A percentile compares a stretch with the other conserved stretches of the same genome.
Evolutionary conservation across 92 coral and sea anemone genomes (phyloP).

Genomic region (Palythoa grandis): DNA sequence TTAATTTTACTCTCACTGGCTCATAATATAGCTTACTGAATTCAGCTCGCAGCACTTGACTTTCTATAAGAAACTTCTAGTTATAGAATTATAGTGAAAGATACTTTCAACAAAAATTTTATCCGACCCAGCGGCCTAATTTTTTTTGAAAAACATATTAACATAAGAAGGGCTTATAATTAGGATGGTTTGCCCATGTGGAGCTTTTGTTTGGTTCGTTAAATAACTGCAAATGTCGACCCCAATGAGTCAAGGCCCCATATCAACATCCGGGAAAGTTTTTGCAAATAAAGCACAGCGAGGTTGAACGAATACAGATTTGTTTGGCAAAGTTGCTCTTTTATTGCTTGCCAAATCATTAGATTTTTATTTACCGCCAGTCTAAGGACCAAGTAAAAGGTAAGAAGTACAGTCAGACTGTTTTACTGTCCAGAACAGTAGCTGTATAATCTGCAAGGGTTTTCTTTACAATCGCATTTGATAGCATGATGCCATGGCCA

Average conservation of each 20-base stretch:
- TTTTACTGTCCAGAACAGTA: background rate
- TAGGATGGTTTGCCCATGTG: background rate
- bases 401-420: background rate
- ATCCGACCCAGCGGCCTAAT: too few species aligned
- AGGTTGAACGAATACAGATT: background rate
- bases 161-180: too few species aligned
- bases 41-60: too few species aligned
- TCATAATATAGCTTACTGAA: too few species aligned
- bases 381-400: background rate
- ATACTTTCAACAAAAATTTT: too few species aligned
- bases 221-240: background rate
- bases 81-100: too few species aligned
- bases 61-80: too few species aligned
- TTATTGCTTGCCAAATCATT: background rate
- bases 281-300: background rate
- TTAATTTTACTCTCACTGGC: too few species aligned
- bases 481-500: background rate
- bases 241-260: background rate
- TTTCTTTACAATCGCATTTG: background rate
- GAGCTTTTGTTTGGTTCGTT: background rate
- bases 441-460: background rate
- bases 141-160: too few species aligned
- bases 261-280: conserved; percentile 14
- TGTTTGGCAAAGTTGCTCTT: background rate
- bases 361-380: background rate